Evolutionary conservation across 2,113 vertebrate genomes (phyloP).

Genomic region (Casuarius casuarius): DNA sequence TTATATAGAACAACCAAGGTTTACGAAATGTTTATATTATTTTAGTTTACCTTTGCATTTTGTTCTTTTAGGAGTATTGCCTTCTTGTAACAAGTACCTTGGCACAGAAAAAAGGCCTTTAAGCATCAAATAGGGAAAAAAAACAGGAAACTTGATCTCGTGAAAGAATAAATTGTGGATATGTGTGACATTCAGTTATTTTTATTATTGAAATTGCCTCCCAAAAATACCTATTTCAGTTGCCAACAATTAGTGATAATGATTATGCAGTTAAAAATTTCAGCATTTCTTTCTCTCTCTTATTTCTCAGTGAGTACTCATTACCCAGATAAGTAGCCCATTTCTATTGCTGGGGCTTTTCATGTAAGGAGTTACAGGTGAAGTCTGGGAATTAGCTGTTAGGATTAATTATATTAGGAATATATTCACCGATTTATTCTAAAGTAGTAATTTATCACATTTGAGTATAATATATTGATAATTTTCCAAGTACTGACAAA

Average conservation of each 20-base stretch:
- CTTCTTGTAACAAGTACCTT: not conserved
- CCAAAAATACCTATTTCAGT: not conserved
- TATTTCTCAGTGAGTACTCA: not conserved
- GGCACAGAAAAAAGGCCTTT: not conserved
- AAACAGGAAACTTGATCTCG: not conserved
- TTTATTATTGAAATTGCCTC: not conserved
- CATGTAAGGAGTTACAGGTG: not conserved
- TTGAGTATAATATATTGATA: not conserved
- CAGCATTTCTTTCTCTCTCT: not conserved
- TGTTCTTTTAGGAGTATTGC: not conserved
- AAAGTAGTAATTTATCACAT: not conserved
- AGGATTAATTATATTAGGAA: constrained; percentile 15
- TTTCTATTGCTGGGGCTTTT: not conserved
- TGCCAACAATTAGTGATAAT: not conserved
- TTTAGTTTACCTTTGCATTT: not conserved
- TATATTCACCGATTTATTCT: not conserved
- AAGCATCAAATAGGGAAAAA: not conserved
- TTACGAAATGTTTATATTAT: not conserved
- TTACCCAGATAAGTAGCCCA: not conserved
- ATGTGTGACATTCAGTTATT: not conserved
- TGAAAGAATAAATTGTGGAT: not conserved
- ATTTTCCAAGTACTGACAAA: not conserved
- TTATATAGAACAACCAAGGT: not conserved
- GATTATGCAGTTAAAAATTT: not conserved
- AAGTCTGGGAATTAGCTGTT: constrained; percentile 19